phyloP scores from a whole-genome alignment of 35 echinoderm and acorn worm genomes.

The Ophiothrix spiculata region DNA sequence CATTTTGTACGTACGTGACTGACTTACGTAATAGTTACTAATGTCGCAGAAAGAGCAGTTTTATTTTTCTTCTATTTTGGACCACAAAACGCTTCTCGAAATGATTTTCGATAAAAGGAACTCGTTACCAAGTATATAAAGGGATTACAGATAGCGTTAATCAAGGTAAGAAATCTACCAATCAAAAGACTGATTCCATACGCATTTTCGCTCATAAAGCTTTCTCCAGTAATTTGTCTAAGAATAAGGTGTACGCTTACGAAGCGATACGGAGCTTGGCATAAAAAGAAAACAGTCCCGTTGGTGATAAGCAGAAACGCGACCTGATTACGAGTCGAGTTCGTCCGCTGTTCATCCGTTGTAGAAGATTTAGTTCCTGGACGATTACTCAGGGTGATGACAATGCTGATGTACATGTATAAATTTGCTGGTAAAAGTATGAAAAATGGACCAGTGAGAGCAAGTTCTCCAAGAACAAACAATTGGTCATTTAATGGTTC shows the following conservation, averaged over 20 bases:
- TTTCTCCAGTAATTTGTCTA: not conserved
- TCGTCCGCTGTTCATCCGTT: not conserved
- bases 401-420: constrained; percentile 41
- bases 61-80: too few species aligned
- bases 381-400: constrained; percentile 30
- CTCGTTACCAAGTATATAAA: constrained; percentile 79
- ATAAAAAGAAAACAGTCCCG: constrained; percentile 73
- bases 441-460: constrained; percentile 18
- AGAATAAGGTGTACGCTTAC: constrained; percentile 46
- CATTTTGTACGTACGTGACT: too few species aligned
- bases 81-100: constrained; percentile 56
- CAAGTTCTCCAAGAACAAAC: not conserved
- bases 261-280: constrained; percentile 77
- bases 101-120: constrained; percentile 71
- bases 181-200: constrained; percentile 41
- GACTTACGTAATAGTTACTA: too few species aligned
- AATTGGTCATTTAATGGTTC: not conserved
- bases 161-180: constrained; percentile 51
- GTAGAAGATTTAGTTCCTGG: not conserved
- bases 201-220: constrained; percentile 7
- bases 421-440: constrained; percentile 16
- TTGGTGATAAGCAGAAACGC: constrained; percentile 76
- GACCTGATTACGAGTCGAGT: constrained; percentile 82
- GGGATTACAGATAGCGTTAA: constrained; percentile 86
- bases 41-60: too few species aligned